A percentile compares a stretch with the other conserved stretches of the same genome.
phyloP scores from a whole-genome alignment of 2,888 invertebrate species.

The Calameuta filiformis region DNA sequence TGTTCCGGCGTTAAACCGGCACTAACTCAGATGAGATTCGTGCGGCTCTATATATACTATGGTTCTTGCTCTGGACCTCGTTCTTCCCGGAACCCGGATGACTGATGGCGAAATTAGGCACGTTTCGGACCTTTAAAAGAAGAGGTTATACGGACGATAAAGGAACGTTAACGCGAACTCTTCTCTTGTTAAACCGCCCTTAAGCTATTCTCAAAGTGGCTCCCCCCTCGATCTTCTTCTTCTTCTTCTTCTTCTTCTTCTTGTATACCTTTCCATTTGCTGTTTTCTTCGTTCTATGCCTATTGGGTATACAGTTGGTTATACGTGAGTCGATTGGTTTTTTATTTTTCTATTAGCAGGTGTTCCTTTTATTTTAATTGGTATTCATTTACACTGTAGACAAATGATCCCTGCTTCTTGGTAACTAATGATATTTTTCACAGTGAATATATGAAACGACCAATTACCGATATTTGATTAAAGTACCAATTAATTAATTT shows the following conservation, averaged over 20 bases:
- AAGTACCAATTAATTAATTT: neutral
- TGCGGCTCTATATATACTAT: slow-evolving; percentile 27
- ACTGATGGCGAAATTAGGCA: slow-evolving; percentile 47
- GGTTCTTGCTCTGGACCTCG: neutral
- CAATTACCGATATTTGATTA: neutral
- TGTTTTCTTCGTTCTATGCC: neutral
- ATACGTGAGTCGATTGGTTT: neutral
- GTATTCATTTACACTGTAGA: neutral
- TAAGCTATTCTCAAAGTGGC: neutral
- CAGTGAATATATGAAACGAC: neutral
- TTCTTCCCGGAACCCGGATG: slow-evolving; percentile 39
- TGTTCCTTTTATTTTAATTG: neutral
- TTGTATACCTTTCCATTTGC: neutral
- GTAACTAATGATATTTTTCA: neutral
- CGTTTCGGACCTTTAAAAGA: slow-evolving; percentile 24
- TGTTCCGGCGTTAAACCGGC: slow-evolving; percentile 50
- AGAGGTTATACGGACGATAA: slow-evolving; percentile 22
- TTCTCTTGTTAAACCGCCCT: neutral
- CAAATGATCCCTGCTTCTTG: neutral
- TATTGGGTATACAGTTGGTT: neutral
- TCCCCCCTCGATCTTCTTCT: neutral
- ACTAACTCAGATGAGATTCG: slow-evolving; percentile 50
- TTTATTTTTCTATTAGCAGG: neutral
- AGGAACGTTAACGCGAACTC: slow-evolving; percentile 1
- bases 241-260: neutral